These are phyloP conservation scores for Epinephelus lanceolatus DNA, from an alignment of 2,113 vertebrate species.

Conservation along the genomic window DNA sequence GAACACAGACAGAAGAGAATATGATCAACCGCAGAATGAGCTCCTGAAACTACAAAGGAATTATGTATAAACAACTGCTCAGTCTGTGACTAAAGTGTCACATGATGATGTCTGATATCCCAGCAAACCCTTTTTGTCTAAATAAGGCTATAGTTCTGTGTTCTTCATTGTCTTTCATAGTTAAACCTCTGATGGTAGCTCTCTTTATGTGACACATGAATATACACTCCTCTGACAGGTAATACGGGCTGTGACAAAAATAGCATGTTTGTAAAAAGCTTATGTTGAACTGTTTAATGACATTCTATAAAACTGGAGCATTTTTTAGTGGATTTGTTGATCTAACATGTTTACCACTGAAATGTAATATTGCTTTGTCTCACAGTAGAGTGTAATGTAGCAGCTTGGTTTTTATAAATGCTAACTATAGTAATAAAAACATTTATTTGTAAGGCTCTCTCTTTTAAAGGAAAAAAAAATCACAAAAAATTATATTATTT, in stretches of 20 bases:
- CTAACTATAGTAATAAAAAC: background rate
- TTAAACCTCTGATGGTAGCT: conserved; percentile 68
- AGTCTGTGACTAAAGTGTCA: conserved; percentile 73
- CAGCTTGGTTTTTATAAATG: background rate
- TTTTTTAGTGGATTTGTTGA: conserved; percentile 50
- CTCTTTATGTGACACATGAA: conserved; percentile 75
- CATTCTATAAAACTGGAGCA: conserved; percentile 56
- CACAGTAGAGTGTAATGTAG: background rate
- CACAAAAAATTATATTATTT: background rate
- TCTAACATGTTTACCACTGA: conserved; percentile 17
- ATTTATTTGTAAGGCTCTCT: background rate
- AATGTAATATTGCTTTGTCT: conserved; percentile 14
- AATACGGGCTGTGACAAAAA: conserved; percentile 69
- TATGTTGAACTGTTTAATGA: conserved; percentile 53
- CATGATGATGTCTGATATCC: conserved; percentile 69
- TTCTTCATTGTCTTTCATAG: conserved; percentile 71
- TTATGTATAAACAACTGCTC: conserved; percentile 77
- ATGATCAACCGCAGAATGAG: conserved; percentile 72
- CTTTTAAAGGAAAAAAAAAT: background rate
- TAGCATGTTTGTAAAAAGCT: conserved; percentile 68
- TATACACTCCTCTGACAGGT: conserved; percentile 76
- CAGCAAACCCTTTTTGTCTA: conserved; percentile 74
- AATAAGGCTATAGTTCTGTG: conserved; percentile 73
- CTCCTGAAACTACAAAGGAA: conserved; percentile 78
- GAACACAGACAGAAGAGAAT: conserved; percentile 70